Evolutionary conservation across 1,140 invertebrate species (phyloP), one percentile per base, ranked within the genome.

Genomic region (Ganaspis sp.): DNA sequence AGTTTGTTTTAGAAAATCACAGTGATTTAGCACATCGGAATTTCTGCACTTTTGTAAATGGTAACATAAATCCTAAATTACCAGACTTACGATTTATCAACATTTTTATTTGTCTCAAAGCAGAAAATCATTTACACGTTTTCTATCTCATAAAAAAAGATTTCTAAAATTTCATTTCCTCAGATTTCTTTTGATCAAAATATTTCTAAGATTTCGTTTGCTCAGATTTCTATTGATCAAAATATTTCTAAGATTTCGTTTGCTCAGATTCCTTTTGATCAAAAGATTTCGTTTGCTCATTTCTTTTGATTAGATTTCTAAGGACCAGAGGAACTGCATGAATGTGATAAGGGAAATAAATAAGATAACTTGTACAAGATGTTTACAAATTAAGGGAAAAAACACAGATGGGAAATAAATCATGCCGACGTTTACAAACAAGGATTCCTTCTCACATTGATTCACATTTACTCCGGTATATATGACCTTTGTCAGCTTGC

Each of bases 341-440:
- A 15, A 45, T n/a, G n/a, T n/a, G n/a, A n/a, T n/a, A n/a, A n/a
- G n/a, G n/a, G n/a, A n/a, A n/a, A n/a, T n/a, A n/a, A n/a, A n/a
- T n/a, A n/a, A n/a, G 3, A 64, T 64, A 29, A 15, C 23, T 15
- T 3, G 12, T 11, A 58, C 54, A 58, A 9, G 54, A 58, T 58
- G 54, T 26, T 45, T 45, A n/a, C 21, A 15, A 15, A 34, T 34
- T 29, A 9, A 64, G 26, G 23, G 12, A 12, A 23, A 15, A 29
- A 29, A 64, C 29, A n/a, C n/a, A n/a, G n/a, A n/a, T n/a, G n/a
- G n/a, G n/a, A 64, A 64, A 64, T 64, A 64, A 64, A 64, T 64
- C 54, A 64, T 64, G 54, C 29, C 54, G 54, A 64, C 15, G 54
- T 64, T 29, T 64, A 64, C 54, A 64, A 64, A 64, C 54, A 29